Evolutionary conservation across 2,888 invertebrate species (phyloP).

Genomic region (Baccha elongata): DNA sequence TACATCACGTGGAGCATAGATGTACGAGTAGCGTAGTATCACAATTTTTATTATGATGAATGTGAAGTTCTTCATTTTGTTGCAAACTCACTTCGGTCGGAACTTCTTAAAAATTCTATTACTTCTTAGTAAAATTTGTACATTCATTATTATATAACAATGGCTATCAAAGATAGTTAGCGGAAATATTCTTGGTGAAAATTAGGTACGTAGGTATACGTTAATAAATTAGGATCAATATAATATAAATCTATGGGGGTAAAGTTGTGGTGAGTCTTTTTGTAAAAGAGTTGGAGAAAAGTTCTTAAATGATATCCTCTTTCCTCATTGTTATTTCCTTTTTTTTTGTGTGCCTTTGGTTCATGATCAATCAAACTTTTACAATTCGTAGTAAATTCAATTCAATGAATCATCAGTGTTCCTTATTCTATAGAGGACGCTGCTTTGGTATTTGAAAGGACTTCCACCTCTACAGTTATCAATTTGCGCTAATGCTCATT

Average conservation of each 20-base stretch:
- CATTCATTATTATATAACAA: conserved; percentile 28
- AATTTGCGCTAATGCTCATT: conserved; percentile 64
- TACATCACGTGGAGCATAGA: conserved; percentile 22
- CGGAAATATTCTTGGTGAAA: not conserved
- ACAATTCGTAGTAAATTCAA: conserved; percentile 44
- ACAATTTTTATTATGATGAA: conserved; percentile 41
- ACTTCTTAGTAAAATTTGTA: conserved; percentile 13
- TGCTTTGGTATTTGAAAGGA: conserved; percentile 25
- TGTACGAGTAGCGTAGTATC: too few relatives aligned
- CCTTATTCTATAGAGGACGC: not conserved
- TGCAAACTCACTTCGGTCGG: not conserved
- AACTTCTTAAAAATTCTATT: conserved; percentile 47
- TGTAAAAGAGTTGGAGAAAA: conserved; percentile 24
- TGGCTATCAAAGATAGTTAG: not conserved
- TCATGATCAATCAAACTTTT: conserved; percentile 67
- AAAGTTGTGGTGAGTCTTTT: not conserved
- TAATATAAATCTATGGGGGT: not conserved
- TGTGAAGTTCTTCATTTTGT: conserved; percentile 9
- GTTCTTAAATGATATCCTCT: conserved; percentile 8
- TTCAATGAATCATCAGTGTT: conserved; percentile 43
- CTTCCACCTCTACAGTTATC: conserved; percentile 10
- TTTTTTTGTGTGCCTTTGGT: conserved; percentile 12
- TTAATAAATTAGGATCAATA: conserved; percentile 42
- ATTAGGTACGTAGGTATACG: too few relatives aligned
- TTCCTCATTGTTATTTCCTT: not conserved